phyloP scores from a whole-genome alignment of 2,797 vertebrate species.

The Rhinichthys osculus region DNA sequence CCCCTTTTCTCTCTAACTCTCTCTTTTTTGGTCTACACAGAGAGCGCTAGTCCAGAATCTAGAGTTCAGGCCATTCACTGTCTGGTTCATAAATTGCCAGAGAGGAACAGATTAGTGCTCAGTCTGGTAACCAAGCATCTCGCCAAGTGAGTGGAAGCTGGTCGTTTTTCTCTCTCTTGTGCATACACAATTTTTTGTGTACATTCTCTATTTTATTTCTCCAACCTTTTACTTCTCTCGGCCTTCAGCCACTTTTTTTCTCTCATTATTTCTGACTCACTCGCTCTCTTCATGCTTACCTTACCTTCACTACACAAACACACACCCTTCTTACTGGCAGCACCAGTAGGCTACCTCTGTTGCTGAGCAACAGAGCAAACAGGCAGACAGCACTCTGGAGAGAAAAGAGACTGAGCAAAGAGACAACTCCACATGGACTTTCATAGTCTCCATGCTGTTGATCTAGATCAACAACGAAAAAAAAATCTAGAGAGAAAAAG shows the following conservation, averaged over 20 bases:
- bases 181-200: slow-evolving; percentile 34
- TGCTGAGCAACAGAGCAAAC: slow-evolving; percentile 59
- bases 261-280: slow-evolving; percentile 16
- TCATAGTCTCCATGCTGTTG: slow-evolving; percentile 12
- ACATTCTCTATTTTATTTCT: slow-evolving; percentile 63
- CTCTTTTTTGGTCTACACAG: slow-evolving; percentile 71
- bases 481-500: background rate
- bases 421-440: slow-evolving; percentile 23
- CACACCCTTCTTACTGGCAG: background rate
- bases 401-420: slow-evolving; percentile 24
- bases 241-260: background rate
- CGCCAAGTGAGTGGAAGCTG: slow-evolving; percentile 87
- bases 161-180: slow-evolving; percentile 8
- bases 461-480: slow-evolving; percentile 1
- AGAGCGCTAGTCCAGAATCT: slow-evolving; percentile 91
- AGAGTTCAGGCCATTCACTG: slow-evolving; percentile 92
- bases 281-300: slow-evolving; percentile 20
- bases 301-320: slow-evolving; percentile 30
- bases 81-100: slow-evolving; percentile 95
- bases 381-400: slow-evolving; percentile 23
- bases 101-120: slow-evolving; percentile 94
- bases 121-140: slow-evolving; percentile 95
- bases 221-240: slow-evolving; percentile 12
- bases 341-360: slow-evolving; percentile 46
- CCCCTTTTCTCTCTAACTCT: background rate